Percentiles rank a stretch among this genome's conserved stretches.
Evolutionary conservation across 2,113 vertebrate genomes (phyloP).

Genomic region (Phylloscopus trochiloides): DNA sequence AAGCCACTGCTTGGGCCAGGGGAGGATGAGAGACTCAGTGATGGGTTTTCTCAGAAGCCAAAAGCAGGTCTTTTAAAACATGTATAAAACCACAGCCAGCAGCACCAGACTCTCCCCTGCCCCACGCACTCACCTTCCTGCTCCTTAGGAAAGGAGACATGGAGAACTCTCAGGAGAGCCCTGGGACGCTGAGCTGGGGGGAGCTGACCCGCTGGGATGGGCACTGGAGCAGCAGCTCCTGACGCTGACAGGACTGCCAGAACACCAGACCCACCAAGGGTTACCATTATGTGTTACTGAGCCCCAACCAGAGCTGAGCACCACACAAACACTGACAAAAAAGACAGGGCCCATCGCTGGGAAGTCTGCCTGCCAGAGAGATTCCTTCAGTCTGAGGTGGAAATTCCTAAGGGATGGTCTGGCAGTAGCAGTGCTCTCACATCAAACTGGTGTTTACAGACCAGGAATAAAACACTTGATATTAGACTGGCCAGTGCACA

Average conservation of each 20-base stretch:
- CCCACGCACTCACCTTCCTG: slow-evolving; percentile 69
- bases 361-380: background rate
- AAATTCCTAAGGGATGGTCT: background rate
- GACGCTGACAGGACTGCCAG: slow-evolving; percentile 74
- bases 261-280: background rate
- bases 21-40: background rate
- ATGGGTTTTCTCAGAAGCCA: background rate
- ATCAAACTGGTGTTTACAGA: background rate
- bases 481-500: background rate
- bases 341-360: background rate
- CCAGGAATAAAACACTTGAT: background rate
- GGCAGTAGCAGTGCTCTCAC: background rate
- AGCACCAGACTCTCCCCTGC: background rate
- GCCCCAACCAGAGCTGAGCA: background rate
- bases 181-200: slow-evolving; percentile 33
- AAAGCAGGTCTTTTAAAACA: background rate
- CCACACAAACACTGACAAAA: background rate
- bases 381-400: background rate
- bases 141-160: slow-evolving; percentile 76
- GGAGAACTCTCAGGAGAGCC: slow-evolving; percentile 71
- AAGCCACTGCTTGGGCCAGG: background rate
- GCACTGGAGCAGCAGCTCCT: slow-evolving; percentile 74
- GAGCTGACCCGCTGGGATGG: background rate
- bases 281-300: background rate
- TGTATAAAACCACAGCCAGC: background rate